Percentiles rank a stretch among this genome's conserved stretches.
Conservation (phyloP, 2,113 vertebrate genomes). For the Eubucco bourcierii region DNA sequence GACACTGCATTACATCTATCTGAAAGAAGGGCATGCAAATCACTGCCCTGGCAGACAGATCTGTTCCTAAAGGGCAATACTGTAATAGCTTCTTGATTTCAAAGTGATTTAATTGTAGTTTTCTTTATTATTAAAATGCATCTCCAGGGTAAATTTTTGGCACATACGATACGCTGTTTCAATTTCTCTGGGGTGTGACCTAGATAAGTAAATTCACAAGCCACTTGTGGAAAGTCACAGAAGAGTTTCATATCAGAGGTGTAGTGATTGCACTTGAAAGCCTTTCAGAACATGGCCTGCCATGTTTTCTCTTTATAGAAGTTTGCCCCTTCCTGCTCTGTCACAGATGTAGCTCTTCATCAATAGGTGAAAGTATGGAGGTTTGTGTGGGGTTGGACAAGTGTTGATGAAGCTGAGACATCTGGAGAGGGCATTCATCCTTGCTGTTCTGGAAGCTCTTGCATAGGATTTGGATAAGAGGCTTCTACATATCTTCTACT, state of each 20-base stretch:
- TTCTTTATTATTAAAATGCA: background rate
- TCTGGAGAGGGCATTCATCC: background rate
- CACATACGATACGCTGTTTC: background rate
- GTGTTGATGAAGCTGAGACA: background rate
- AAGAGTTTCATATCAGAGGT: background rate
- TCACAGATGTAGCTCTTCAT: background rate
- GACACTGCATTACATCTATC: background rate
- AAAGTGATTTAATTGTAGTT: background rate
- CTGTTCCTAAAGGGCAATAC: background rate
- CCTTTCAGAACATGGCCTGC: background rate
- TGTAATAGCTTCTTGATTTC: background rate
- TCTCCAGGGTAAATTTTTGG: background rate
- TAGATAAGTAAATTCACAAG: background rate
- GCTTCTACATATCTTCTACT: background rate
- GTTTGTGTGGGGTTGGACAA: background rate
- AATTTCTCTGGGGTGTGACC: background rate
- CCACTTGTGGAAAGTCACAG: background rate
- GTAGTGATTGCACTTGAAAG: background rate
- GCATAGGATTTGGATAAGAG: background rate
- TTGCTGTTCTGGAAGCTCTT: background rate
- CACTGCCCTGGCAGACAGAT: background rate
- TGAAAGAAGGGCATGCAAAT: background rate
- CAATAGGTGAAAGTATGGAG: background rate
- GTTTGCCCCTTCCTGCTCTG: background rate
- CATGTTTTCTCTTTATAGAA: background rate